Evolutionary conservation across 2,888 invertebrate genomes (phyloP), one percentile per base, ranked within the genome.

Genomic region (Smittia aterrima): DNA sequence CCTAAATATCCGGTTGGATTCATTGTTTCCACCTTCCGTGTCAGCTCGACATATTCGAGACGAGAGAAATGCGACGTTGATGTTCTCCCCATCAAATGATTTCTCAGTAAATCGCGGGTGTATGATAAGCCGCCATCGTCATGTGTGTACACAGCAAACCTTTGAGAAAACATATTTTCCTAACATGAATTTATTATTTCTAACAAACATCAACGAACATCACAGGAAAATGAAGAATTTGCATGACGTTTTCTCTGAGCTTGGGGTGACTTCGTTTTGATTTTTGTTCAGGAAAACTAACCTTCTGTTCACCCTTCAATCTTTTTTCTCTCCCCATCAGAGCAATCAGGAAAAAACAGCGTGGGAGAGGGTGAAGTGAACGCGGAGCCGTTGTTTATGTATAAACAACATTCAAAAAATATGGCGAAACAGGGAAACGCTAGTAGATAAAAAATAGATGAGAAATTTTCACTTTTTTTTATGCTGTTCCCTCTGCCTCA

Each of bases 151-250:
- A 32, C n/a, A n/a, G n/a, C n/a, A 32, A 32, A 32, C 9, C 9
- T 3, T 32, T 32, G 32, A 3, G 41, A 22, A 47, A 41, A 25
- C 20, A 70, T 40, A 70, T 38, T 64, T 64, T 64, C 38, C 18
- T 32, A 70, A 18, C 70, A 70, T 70, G 70, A 70, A 54, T 70
- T 54, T 70, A 54, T 54, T 70, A 54, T 70, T 27, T 18, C 25
- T 13, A 11, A 32, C 27, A 70, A 68, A 53, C 47, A 68, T 68
- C 68, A 68, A 47, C 62, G 47, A 18, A 54, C 22, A 11, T 22
- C 16, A 18, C 25, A 7, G 24, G 25, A 70, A 54, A 24, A 53
- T 6, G 18, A 20, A 70, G 24, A 53, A 54, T 54, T 70, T 27
- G 70, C 70, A 53, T 53, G 70, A 53, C 70, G 24, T 20, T 25